Conservation (phyloP, 2,797 vertebrate genomes). For the Eulemur rubriventer region DNA sequence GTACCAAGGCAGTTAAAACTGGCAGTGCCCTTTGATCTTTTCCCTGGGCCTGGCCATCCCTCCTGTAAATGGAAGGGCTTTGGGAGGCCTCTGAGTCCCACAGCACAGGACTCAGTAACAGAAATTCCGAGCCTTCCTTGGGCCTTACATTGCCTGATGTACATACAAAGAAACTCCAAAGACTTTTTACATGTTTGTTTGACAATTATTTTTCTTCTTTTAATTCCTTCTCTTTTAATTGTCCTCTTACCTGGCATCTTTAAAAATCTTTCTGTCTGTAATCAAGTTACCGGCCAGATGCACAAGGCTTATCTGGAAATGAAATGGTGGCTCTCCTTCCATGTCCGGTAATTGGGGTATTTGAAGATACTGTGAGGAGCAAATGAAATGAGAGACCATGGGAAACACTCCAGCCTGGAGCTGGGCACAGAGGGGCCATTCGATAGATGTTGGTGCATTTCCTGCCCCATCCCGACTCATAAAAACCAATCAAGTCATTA, state of each 20-base stretch:
- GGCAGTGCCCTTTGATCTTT: not conserved
- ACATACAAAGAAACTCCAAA: not conserved
- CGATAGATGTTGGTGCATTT: not conserved
- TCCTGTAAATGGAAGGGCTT: not conserved
- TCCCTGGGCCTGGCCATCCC: not conserved
- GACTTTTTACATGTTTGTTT: not conserved
- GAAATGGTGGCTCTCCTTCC: not conserved
- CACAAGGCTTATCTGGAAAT: not conserved
- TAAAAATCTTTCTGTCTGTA: constrained; percentile 15
- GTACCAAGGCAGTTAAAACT: not conserved
- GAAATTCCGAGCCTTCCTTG: not conserved
- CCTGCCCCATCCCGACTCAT: not conserved
- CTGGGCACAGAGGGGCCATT: not conserved
- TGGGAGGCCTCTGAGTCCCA: not conserved
- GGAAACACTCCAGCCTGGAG: not conserved
- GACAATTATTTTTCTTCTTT: not conserved
- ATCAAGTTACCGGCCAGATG: constrained; percentile 10
- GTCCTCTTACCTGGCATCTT: not conserved
- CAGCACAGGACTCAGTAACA: not conserved
- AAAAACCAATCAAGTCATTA: not conserved
- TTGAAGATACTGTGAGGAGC: constrained; percentile 18
- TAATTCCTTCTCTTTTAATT: not conserved
- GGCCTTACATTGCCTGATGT: not conserved
- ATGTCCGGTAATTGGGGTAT: constrained; percentile 15
- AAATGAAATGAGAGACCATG: constrained; percentile 3